Evolutionary conservation across 2,888 invertebrate species (phyloP).

Genomic region (Tyria jacobaeae): DNA sequence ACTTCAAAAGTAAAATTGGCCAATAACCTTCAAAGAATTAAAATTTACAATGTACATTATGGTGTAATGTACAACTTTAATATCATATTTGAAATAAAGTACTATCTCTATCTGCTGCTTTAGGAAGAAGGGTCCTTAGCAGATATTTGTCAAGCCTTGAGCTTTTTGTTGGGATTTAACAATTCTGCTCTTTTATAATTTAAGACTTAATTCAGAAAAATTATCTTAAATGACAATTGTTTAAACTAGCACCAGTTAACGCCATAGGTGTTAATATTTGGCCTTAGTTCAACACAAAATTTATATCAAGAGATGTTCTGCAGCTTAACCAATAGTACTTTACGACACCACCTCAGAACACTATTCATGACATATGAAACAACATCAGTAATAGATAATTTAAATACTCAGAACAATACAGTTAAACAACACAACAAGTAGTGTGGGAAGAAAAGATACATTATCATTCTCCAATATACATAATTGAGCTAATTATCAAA

Average conservation of each 20-base stretch:
- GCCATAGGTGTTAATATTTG: background rate
- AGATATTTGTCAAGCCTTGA: background rate
- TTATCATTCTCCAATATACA: constrained; percentile 34
- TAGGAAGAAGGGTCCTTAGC: background rate
- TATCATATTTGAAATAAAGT: background rate
- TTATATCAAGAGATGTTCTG: background rate
- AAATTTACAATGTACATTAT: constrained; percentile 29
- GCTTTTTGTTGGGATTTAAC: background rate
- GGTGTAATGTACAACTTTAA: constrained; percentile 27
- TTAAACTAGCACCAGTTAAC: background rate
- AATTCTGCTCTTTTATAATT: background rate
- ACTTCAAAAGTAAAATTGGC: constrained; percentile 47
- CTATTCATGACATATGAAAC: background rate
- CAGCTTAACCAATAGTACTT: background rate
- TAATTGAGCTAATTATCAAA: constrained; percentile 25
- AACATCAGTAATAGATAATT: background rate
- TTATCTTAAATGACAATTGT: background rate
- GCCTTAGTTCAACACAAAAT: background rate
- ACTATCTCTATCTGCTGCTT: background rate
- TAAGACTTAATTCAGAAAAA: background rate
- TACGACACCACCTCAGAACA: background rate
- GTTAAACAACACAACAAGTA: constrained; percentile 2
- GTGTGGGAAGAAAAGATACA: background rate
- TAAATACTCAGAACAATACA: background rate
- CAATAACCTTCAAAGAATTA: constrained; percentile 22